Percentiles rank a stretch among this genome's conserved stretches.
phyloP scores from a whole-genome alignment of 2,113 vertebrate genomes.

The Paracanthobrama guichenoti region DNA sequence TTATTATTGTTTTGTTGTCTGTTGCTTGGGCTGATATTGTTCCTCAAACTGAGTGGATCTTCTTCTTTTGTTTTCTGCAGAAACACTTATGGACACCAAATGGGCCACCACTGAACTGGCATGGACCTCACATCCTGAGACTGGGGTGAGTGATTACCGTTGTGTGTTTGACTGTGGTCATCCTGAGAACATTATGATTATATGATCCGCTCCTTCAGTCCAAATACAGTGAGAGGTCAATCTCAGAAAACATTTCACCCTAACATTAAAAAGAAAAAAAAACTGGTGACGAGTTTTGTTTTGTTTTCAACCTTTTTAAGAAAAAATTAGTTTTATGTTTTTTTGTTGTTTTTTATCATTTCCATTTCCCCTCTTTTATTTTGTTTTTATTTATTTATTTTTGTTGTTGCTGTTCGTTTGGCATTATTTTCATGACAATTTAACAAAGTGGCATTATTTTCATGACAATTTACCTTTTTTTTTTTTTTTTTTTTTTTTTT shows the following conservation, averaged over 20 bases:
- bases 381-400: too few relatives aligned
- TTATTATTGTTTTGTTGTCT: background rate
- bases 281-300: background rate
- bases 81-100: constrained; percentile 97
- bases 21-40: background rate
- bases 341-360: too few relatives aligned
- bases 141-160: constrained; percentile 82
- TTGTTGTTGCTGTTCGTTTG: too few relatives aligned
- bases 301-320: background rate
- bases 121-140: constrained; percentile 95
- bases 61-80: constrained; percentile 71
- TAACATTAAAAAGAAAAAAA: background rate
- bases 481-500: too few relatives aligned
- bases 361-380: too few relatives aligned
- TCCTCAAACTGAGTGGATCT: constrained; percentile 57
- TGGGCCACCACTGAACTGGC: constrained; percentile 97
- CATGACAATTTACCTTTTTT: background rate
- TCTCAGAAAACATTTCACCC: background rate
- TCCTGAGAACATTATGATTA: background rate
- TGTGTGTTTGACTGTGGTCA: constrained; percentile 2
- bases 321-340: too few relatives aligned
- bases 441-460: background rate
- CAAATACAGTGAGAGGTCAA: background rate
- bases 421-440: too few relatives aligned
- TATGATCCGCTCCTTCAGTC: background rate